Percentiles rank a stretch among this genome's conserved stretches.
These are phyloP conservation scores for Morus bassanus DNA, from an alignment of 2,797 vertebrate genomes.

Conservation along the genomic window DNA sequence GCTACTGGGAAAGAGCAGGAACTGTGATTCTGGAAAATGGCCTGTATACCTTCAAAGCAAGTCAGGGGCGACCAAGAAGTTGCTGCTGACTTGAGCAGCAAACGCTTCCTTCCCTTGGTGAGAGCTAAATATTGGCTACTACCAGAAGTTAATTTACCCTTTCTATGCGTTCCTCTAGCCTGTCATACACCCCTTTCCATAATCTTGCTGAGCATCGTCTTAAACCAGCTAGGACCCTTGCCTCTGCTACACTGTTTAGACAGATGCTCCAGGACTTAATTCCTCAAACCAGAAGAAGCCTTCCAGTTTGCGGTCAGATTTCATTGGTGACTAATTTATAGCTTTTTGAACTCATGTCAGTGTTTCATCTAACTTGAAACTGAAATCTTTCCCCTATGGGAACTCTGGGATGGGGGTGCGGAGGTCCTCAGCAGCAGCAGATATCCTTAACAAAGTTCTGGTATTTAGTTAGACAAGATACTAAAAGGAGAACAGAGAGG, in stretches of 20 bases:
- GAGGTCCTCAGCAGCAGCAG: background rate
- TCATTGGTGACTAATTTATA: background rate
- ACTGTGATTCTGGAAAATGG: background rate
- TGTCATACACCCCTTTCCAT: background rate
- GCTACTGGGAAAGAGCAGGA: background rate
- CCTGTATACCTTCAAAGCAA: background rate
- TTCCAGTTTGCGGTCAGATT: background rate
- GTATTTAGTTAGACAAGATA: background rate
- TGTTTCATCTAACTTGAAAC: background rate
- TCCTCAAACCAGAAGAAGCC: background rate
- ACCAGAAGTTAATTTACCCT: background rate
- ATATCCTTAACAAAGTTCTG: background rate
- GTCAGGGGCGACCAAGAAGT: background rate
- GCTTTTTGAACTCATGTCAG: background rate
- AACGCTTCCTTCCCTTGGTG: background rate
- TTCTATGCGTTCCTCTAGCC: background rate
- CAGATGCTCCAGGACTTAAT: background rate
- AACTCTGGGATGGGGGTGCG: accelerated
- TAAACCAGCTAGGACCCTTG: background rate
- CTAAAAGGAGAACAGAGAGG: background rate
- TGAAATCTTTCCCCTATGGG: background rate
- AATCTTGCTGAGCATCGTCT: background rate
- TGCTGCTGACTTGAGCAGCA: background rate
- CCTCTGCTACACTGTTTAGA: background rate
- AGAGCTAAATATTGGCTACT: background rate